Evolutionary conservation across 2,888 invertebrate species (phyloP), one percentile per base, ranked within the genome.

Genomic region (Chrysotoxum bicinctum): DNA sequence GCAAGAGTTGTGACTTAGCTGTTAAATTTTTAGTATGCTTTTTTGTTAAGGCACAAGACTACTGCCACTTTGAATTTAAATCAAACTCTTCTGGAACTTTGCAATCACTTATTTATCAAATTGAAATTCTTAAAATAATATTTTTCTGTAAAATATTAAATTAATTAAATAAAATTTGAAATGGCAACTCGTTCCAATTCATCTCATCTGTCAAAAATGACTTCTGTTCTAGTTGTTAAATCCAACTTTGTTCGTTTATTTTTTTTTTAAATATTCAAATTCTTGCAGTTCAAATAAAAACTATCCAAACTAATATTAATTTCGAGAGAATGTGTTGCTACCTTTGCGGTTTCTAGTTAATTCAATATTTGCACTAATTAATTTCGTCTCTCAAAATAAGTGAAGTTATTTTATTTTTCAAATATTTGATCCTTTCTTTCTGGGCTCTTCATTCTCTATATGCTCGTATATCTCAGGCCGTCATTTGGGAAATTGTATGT

Each of bases 301-400:
- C 19, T 60, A 30, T 32, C 43, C 4, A 45, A 74, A 40, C 30
- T 40, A 37, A 54, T 54, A 21, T 12, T 50, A 50, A 23, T 50
- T 26, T 50, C 8, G 1, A 26, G 8, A 50, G n/a, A 1, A 48
- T 21, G 21, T 23, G 6, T 50, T 12, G 0, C 19, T 54, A 19
- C 19, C 19, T 62, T 45, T 72, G 69, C 23, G 64, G 74, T 52
- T 74, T 74, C 79, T 74, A 78, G 78, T 60, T 75, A 74, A 76
- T 84, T 76, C 75, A 84, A 80, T 80, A 76, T 84, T 80, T 68
- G 75, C 60, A 45, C 58, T 84, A 84, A 84, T 84, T 84, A 75
- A 84, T 84, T 60, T 76, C 60, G 8, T 26, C 40, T 66, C 23
- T 37, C 40, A 64, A 69, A 60, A 62, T 9, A 35, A 14, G 10